Evolutionary conservation across 2,113 vertebrate species (phyloP), one percentile per base, ranked within the genome.

Genomic region (Petrocephalus microphthalmus): DNA sequence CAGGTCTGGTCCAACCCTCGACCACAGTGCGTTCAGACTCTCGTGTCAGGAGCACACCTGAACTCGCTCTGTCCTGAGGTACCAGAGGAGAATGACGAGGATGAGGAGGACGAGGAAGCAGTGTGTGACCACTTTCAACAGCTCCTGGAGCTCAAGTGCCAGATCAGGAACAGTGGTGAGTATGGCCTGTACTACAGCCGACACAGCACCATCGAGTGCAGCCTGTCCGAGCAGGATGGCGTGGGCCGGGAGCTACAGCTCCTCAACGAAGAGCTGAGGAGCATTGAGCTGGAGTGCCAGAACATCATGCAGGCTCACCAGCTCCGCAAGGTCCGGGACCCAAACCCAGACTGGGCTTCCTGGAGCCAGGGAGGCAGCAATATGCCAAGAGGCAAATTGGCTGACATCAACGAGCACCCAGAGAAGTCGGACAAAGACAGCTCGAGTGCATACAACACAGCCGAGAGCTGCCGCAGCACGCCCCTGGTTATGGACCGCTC

Each of bases 361-460:
- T 67, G 88, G 45, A 92, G 78, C 87, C 90, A 90, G 64, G 93
- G 93, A 88, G 93, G 94, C 0, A 89, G 88, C 86, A 90, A 89
- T 10, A 1, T 49, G 67, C 91, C 74, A 0, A 95, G 95, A 54
- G 94, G 93, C 22, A 96, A 97, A 90, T 93, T 98, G 84, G 96
- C 96, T 1, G 97, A 99, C 89, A 98, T 98, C 91, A 92, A 96
- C 0, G 97, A 99, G 87, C 94, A 97, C 49, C 96, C 97, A 0
- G 97, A 98, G 89, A 95, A 95, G 91, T 96, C 94, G 0, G 97
- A 98, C 92, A 99, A 98, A 91, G 97, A 99, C 92, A 98, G 96
- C 90, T 99, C 98, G 47, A 99, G 98, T 20, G 97, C 97, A 86
- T 99, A 99, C 91, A 98, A 99, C 91, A 98, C 97, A 0, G 98